Evolutionary conservation across 2,113 vertebrate genomes (phyloP).

Genomic region (Centrocercus urophasianus): DNA sequence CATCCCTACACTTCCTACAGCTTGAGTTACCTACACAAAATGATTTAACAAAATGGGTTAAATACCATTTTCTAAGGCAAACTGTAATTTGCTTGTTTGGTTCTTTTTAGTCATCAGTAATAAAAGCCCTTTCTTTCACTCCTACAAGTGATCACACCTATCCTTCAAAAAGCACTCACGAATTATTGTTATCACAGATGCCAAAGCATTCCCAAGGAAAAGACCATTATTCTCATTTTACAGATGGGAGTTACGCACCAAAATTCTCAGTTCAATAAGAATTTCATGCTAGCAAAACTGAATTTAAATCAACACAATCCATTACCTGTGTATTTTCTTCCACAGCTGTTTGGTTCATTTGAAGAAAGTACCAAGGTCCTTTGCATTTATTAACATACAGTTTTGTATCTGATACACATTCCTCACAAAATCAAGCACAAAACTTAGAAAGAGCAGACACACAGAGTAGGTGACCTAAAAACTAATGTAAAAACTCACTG

Average conservation of each 20-base stretch:
- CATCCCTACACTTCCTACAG: conserved; percentile 84
- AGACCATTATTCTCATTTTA: background rate
- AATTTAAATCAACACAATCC: background rate
- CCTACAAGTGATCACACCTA: background rate
- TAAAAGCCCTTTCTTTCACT: background rate
- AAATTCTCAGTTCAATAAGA: background rate
- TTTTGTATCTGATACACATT: background rate
- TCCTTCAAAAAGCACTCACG: background rate
- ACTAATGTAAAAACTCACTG: background rate
- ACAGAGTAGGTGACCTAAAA: background rate
- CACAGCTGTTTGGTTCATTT: background rate
- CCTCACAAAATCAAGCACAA: background rate
- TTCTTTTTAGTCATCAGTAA: background rate
- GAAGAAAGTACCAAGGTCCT: background rate
- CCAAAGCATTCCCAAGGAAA: background rate
- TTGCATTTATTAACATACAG: background rate
- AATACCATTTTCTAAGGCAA: background rate
- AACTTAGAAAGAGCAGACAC: background rate
- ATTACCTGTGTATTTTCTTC: background rate
- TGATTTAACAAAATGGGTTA: background rate
- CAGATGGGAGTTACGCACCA: background rate
- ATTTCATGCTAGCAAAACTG: background rate
- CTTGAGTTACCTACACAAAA: conserved; percentile 85
- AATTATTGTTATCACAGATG: background rate
- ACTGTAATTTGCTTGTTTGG: background rate